Evolutionary conservation across 2,113 vertebrate species (phyloP), one percentile per base, ranked within the genome.

Genomic region (Mormyrus lacerda): DNA sequence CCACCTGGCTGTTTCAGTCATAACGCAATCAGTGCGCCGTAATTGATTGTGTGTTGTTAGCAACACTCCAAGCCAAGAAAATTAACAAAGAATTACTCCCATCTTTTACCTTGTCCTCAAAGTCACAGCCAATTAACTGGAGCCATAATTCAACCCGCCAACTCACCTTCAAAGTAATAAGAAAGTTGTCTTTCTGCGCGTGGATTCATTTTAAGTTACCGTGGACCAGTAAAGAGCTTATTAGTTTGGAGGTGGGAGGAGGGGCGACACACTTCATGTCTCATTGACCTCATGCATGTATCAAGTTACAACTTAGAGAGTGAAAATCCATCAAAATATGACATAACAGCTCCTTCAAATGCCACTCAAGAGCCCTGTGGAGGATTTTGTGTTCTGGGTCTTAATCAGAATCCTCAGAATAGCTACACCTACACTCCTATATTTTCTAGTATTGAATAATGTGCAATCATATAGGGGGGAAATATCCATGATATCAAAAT

Each of bases 101-200:
- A 87, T 79, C 31, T 87, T 48, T 87, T 86, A 13, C 55, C 83
- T 69, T 86, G 84, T 89, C 31, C 45, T 73, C 84, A 50, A 85
- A 85, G 89, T 89, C 83, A 89, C 69, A 79, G 65, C 45, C 65
- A 87, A 58, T 90, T 90, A 87, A 90, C 69, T 50, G 27, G n/a
- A 58, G 85, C 65, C 86, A 90, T 69, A 90, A 88, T 82, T 87
- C 69, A 90, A 82, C 19, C 11, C 44, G 69, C 61, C 45, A 83
- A 50, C 85, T 87, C 65, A 61, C 50, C 85, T 90, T 90, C 65
- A 89, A 44, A 73, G 44, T 87, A 65, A 86, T 86, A 50, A 69
- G 82, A 61, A 47, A 89, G 50, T 55, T 84, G 50, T 8, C 73
- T 83, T 35, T 58, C 48, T 58, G 35, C 3, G 51, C n/a, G 76